These are phyloP conservation scores for Zaprionus davidi DNA, from an alignment of 1,140 invertebrate species.

Conservation along the genomic window DNA sequence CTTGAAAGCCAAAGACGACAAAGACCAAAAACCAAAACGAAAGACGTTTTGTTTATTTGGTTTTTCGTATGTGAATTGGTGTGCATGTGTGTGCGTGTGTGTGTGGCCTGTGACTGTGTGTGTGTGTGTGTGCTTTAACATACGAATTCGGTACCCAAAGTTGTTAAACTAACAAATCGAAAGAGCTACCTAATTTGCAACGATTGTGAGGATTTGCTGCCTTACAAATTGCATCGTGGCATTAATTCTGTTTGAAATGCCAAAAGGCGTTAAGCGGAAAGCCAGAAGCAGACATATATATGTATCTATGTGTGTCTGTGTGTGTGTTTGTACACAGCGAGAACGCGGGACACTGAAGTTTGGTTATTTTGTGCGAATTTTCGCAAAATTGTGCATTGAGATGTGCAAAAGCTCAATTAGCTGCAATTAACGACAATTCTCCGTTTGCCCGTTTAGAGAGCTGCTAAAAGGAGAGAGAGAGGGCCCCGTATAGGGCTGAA, in stretches of 20 bases:
- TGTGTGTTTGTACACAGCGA: neutral
- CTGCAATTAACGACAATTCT: constrained; percentile 69
- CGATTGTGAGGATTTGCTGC: constrained; percentile 60
- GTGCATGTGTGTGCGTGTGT: neutral
- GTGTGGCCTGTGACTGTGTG: constrained; percentile 8
- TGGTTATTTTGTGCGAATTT: constrained; percentile 79
- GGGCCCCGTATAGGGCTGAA: too few relatives aligned
- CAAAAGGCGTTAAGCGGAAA: constrained; percentile 44
- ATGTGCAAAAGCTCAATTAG: constrained; percentile 77
- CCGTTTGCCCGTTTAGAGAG: constrained; percentile 23
- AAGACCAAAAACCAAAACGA: constrained; percentile 42
- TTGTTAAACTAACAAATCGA: constrained; percentile 42
- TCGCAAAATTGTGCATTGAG: constrained; percentile 71
- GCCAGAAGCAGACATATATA: constrained; percentile 1
- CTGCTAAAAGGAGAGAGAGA: constrained; percentile 33
- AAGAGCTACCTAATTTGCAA: constrained; percentile 74
- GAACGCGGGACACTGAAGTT: constrained; percentile 29
- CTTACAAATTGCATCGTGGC: constrained; percentile 66
- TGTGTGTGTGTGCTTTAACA: constrained; percentile 34
- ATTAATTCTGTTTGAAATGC: constrained; percentile 65
- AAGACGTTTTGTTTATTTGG: constrained; percentile 65
- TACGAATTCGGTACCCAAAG: constrained; percentile 13
- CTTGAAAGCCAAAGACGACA: constrained; percentile 50
- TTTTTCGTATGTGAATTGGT: constrained; percentile 33
- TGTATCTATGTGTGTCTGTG: neutral